A percentile compares a stretch with the other conserved stretches of the same genome.
These are phyloP conservation scores for Ochropleura leucogaster DNA, from an alignment of 2,888 invertebrate species.

Conservation along the genomic window DNA sequence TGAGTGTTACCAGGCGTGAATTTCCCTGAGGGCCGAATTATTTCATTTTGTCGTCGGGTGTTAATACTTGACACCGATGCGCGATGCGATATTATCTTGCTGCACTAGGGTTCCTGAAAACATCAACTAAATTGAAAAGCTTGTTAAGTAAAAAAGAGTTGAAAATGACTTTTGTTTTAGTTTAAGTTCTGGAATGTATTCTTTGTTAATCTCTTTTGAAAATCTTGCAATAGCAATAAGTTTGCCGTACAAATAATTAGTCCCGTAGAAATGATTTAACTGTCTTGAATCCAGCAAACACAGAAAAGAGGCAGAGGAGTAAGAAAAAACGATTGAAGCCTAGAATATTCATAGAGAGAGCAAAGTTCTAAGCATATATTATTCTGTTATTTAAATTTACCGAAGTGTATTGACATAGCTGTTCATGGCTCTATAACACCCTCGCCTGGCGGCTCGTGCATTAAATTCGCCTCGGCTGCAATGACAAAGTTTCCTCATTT, in stretches of 20 bases:
- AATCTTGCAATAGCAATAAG: background rate
- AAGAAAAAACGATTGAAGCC: background rate
- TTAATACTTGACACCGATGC: slow-evolving; percentile 14
- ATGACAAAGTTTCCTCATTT: too few relatives aligned
- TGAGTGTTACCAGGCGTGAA: slow-evolving; percentile 48
- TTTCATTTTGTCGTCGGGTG: slow-evolving; percentile 57
- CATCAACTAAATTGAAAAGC: background rate
- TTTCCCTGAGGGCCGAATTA: slow-evolving; percentile 55
- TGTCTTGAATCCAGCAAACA: background rate
- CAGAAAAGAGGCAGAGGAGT: background rate
- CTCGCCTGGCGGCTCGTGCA: too few relatives aligned
- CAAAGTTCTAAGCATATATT: background rate
- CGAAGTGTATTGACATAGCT: too few relatives aligned
- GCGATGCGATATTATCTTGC: slow-evolving; percentile 24
- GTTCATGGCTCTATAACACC: too few relatives aligned
- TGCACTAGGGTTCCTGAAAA: background rate
- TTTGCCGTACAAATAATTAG: too few relatives aligned
- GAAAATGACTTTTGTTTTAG: too few relatives aligned
- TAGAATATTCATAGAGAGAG: background rate
- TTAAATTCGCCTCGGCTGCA: too few relatives aligned
- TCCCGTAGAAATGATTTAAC: background rate
- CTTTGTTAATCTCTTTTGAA: background rate
- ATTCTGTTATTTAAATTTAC: too few relatives aligned
- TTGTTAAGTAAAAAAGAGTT: background rate
- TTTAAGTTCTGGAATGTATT: background rate